phyloP scores from a whole-genome alignment of 2,113 vertebrate genomes.

The Mirounga angustirostris region DNA sequence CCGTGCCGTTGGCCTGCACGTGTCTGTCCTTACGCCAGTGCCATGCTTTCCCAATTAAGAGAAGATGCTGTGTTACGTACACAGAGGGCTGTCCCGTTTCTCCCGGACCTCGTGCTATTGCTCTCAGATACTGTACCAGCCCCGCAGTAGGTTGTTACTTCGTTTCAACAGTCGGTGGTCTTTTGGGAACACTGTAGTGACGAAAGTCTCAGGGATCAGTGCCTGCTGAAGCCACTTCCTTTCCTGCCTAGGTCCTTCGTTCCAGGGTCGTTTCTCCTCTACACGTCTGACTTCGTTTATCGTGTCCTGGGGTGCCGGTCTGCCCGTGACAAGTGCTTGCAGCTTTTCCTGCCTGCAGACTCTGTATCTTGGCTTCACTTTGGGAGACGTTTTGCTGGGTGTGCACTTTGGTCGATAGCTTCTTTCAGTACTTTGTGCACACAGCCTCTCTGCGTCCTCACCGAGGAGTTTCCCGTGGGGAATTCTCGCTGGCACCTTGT shows the following conservation, averaged over 20 bases:
- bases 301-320: neutral
- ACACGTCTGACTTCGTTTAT: too few relatives aligned
- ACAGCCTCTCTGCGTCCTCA: neutral
- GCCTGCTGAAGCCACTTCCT: neutral
- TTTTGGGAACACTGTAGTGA: neutral
- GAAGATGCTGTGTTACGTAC: neutral
- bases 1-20: neutral
- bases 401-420: neutral
- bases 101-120: neutral
- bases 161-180: too few relatives aligned
- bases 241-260: neutral
- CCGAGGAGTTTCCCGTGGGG: neutral
- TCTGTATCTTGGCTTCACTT: neutral
- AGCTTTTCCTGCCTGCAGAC: neutral
- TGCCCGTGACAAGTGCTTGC: neutral
- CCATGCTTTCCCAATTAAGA: neutral
- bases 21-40: too few relatives aligned
- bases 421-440: fast-evolving
- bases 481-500: neutral
- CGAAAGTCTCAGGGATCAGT: neutral
- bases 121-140: neutral
- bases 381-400: neutral
- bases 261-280: neutral
- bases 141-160: neutral
- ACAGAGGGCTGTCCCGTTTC: neutral